Conservation (phyloP, 2,797 vertebrate genomes). For the Sparus aurata region DNA sequence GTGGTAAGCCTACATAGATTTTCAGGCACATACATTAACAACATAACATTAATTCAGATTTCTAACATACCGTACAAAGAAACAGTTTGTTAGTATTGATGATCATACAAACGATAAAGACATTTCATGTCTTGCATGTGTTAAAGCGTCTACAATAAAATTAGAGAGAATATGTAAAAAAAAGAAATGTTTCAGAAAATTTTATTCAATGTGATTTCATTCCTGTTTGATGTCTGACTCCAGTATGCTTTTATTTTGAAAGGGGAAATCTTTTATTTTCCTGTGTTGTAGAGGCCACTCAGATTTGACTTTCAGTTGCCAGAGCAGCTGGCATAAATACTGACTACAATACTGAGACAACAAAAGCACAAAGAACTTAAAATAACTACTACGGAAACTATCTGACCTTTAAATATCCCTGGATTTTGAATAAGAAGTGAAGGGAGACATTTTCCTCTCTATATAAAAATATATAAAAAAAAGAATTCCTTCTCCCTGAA, state of each 20-base stretch:
- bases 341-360: conserved; percentile 8
- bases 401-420: background rate
- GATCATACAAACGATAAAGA: no score
- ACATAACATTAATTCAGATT: no score
- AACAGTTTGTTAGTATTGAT: no score
- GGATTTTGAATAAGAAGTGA: background rate
- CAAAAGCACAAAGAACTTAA: conserved; percentile 16
- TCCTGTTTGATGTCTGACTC: background rate
- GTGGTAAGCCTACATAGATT: no score
- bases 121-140: no score
- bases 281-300: background rate
- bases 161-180: background rate
- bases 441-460: background rate
- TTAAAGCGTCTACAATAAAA: background rate
- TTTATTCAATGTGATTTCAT: background rate
- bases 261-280: background rate
- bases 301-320: background rate
- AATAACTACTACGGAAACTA: background rate
- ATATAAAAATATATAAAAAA: background rate
- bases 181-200: background rate
- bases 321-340: conserved; percentile 26
- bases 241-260: conserved; percentile 60
- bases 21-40: no score
- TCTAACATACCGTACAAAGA: no score
- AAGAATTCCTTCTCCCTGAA: background rate